phyloP scores from a whole-genome alignment of 2,888 invertebrate species.

The Idaea straminata region DNA sequence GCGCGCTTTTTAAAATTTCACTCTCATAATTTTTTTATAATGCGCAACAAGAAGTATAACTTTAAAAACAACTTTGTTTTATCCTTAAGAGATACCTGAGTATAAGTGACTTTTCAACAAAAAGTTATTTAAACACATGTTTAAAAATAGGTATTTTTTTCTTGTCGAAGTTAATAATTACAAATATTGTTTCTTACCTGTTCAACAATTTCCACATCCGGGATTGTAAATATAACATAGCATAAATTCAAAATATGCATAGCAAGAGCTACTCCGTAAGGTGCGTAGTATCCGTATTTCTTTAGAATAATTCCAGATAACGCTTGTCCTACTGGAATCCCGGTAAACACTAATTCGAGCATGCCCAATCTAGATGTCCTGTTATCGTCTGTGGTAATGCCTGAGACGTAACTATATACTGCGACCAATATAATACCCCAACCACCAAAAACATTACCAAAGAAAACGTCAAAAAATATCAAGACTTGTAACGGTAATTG shows the following conservation, averaged over 20 bases:
- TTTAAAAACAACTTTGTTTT: no score
- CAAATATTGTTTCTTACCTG: background rate
- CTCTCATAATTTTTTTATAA: no score
- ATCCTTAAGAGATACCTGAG: no score
- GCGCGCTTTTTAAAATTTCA: no score
- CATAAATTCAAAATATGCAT: slow-evolving; percentile 31
- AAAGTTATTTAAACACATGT: no score
- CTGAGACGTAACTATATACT: slow-evolving; percentile 82
- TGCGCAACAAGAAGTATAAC: no score
- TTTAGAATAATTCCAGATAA: slow-evolving; percentile 73
- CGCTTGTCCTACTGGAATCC: slow-evolving; percentile 78
- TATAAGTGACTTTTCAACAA: no score
- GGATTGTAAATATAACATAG: slow-evolving; percentile 29
- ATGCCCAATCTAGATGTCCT: slow-evolving; percentile 82
- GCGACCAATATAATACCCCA: slow-evolving; percentile 81
- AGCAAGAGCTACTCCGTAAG: slow-evolving; percentile 29
- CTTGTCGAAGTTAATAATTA: background rate
- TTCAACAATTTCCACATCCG: slow-evolving; percentile 18
- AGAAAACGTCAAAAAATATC: slow-evolving; percentile 75
- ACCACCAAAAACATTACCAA: slow-evolving; percentile 75
- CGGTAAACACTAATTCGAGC: slow-evolving; percentile 80
- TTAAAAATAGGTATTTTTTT: background rate
- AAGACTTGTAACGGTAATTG: slow-evolving; percentile 78
- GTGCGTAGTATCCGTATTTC: slow-evolving; percentile 66
- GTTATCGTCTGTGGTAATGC: slow-evolving; percentile 78